Evolutionary conservation across 2,888 invertebrate genomes (phyloP).

Genomic region (Lasioglossum leucozonium): DNA sequence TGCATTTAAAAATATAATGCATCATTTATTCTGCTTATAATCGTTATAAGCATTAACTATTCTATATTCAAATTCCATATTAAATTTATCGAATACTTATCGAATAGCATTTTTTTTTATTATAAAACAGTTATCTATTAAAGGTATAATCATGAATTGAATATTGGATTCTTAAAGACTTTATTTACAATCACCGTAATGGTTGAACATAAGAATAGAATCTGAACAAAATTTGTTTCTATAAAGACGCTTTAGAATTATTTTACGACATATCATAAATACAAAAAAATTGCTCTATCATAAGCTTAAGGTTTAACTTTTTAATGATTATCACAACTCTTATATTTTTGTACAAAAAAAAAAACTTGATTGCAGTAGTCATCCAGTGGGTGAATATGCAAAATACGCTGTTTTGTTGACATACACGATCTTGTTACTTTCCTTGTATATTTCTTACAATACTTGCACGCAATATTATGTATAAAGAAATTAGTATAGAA

Average conservation of each 20-base stretch:
- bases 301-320: neutral
- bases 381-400: slow-evolving; percentile 32
- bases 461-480: slow-evolving; percentile 8
- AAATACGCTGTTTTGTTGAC: slow-evolving; percentile 7
- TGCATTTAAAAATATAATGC: neutral
- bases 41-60: neutral
- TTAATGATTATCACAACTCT: slow-evolving; percentile 10
- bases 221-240: slow-evolving; percentile 18
- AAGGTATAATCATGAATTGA: neutral
- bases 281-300: neutral
- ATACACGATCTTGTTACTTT: slow-evolving; percentile 21
- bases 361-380: slow-evolving; percentile 4
- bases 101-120: neutral
- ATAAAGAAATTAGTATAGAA: slow-evolving; percentile 25
- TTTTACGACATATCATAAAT: slow-evolving; percentile 13
- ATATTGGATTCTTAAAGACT: slow-evolving; percentile 12
- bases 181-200: slow-evolving; percentile 40
- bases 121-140: neutral
- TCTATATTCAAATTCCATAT: neutral
- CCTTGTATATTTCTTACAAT: slow-evolving; percentile 20
- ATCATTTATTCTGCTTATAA: neutral
- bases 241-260: slow-evolving; percentile 16
- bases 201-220: slow-evolving; percentile 31
- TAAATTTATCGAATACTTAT: neutral
- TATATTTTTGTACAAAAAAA: slow-evolving; percentile 16